A percentile compares a stretch with the other conserved stretches of the same genome.
Evolutionary conservation across 2,888 invertebrate species (phyloP).

Genomic region (Pachydiplax longipennis): DNA sequence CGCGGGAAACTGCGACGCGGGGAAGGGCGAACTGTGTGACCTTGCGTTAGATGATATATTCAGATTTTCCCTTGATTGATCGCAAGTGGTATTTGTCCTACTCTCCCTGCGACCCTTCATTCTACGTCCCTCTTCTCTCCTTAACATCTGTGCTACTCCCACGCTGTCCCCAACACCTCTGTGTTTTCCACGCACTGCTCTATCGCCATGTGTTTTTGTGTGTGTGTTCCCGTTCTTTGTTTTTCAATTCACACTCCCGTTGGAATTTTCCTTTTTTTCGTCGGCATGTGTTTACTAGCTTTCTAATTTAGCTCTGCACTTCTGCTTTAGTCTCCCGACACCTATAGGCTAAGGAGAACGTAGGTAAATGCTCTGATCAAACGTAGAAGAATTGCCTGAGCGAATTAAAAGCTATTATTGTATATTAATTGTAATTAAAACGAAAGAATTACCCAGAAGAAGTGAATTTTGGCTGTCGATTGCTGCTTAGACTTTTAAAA

Average conservation of each 20-base stretch:
- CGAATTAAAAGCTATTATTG: too few relatives aligned
- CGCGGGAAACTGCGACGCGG: background rate
- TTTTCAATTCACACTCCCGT: background rate
- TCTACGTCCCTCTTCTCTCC: background rate
- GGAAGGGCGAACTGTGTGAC: conserved; percentile 30
- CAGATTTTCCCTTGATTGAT: conserved; percentile 41
- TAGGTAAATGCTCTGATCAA: too few relatives aligned
- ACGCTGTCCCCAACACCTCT: background rate
- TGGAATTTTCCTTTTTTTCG: background rate
- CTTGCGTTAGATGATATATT: conserved; percentile 28
- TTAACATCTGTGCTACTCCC: background rate
- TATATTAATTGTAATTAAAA: too few relatives aligned
- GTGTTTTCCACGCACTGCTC: background rate
- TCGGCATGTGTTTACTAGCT: too few relatives aligned
- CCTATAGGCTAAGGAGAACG: too few relatives aligned
- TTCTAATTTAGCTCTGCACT: too few relatives aligned
- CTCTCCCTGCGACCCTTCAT: background rate
- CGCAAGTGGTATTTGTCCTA: conserved; percentile 42
- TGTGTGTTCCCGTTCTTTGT: background rate
- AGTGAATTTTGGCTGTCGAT: too few relatives aligned
- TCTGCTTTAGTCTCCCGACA: too few relatives aligned
- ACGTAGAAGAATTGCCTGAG: too few relatives aligned
- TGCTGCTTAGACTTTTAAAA: too few relatives aligned
- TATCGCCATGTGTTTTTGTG: background rate
- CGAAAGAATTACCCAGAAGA: too few relatives aligned